Percentiles rank a stretch among this genome's conserved stretches.
These are phyloP conservation scores for Alviniconcha strummeri DNA, from an alignment of 2,888 invertebrate genomes.

Conservation along the genomic window DNA sequence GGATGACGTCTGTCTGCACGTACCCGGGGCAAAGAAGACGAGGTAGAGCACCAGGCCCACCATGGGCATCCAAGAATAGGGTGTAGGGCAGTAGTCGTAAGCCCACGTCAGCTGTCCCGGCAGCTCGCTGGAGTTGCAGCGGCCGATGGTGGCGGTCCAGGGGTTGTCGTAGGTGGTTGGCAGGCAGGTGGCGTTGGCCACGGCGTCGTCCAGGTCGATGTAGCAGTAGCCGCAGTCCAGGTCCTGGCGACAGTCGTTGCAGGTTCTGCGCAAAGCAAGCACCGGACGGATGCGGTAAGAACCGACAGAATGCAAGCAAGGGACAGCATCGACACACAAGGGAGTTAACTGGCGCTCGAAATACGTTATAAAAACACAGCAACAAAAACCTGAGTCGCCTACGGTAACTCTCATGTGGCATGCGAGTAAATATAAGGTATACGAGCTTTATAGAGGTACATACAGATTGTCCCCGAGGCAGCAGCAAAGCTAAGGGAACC, in stretches of 20 bases:
- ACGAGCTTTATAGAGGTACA: too few species aligned
- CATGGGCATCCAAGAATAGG: conserved; percentile 74
- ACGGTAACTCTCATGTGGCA: too few species aligned
- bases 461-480: too few species aligned
- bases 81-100: conserved; percentile 74
- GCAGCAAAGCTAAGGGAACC: too few species aligned
- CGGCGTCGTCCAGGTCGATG: conserved; percentile 49
- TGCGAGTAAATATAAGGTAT: too few species aligned
- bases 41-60: conserved; percentile 75
- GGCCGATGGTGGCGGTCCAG: conserved; percentile 63
- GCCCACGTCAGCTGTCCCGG: conserved; percentile 70
- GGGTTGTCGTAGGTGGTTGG: conserved; percentile 64
- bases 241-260: conserved; percentile 74
- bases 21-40: conserved; percentile 75
- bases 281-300: conserved; percentile 44
- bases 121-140: conserved; percentile 61
- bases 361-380: not conserved
- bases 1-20: not conserved
- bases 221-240: conserved; percentile 76
- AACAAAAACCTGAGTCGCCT: not conserved
- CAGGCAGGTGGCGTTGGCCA: conserved; percentile 71
- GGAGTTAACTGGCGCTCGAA: not conserved
- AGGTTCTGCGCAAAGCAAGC: conserved; percentile 59
- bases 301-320: too few species aligned
- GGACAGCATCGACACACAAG: not conserved